Evolutionary conservation across 2,797 vertebrate genomes (phyloP).

Genomic region (Girardinus metallicus): DNA sequence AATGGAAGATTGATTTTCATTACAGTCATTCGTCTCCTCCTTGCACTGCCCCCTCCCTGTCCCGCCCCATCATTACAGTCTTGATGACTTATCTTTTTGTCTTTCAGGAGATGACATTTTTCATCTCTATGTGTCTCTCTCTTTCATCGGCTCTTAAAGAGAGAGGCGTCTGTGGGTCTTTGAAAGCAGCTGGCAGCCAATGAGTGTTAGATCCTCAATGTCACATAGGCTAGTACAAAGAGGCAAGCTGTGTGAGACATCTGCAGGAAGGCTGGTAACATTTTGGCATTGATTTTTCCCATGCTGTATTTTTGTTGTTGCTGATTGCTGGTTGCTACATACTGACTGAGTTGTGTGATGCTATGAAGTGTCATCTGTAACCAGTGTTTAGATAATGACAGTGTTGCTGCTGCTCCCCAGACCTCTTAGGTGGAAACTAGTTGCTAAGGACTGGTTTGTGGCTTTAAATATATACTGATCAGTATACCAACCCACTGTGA

Average conservation of each 20-base stretch:
- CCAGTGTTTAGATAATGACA: conserved; percentile 72
- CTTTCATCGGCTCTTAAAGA: conserved; percentile 50
- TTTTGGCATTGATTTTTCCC: conserved; percentile 54
- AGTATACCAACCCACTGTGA: conserved; percentile 33
- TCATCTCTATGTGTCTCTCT: conserved; percentile 52
- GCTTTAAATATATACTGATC: conserved; percentile 67
- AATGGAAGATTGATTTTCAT: conserved; percentile 65
- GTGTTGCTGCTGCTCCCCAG: conserved; percentile 60
- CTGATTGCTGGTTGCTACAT: conserved; percentile 71
- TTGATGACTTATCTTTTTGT: conserved; percentile 69
- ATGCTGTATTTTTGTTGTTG: conserved; percentile 66
- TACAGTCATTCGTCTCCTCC: conserved; percentile 51
- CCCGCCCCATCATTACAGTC: conserved; percentile 62
- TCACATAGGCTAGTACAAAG: conserved; percentile 56
- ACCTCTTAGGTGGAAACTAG: conserved; percentile 35
- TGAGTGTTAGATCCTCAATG: conserved; percentile 55
- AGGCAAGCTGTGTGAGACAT: conserved; percentile 58
- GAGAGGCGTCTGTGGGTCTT: conserved; percentile 54
- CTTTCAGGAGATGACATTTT: conserved; percentile 58
- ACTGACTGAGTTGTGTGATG: conserved; percentile 42
- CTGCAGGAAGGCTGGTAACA: conserved; percentile 59
- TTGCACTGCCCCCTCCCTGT: conserved; percentile 52
- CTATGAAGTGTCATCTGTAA: conserved; percentile 70
- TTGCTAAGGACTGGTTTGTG: conserved; percentile 60
- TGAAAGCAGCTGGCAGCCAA: conserved; percentile 67